A percentile compares a stretch with the other conserved stretches of the same genome.
These are phyloP conservation scores for Calliphora vicina DNA, from an alignment of 1,140 invertebrate species.

Conservation along the genomic window DNA sequence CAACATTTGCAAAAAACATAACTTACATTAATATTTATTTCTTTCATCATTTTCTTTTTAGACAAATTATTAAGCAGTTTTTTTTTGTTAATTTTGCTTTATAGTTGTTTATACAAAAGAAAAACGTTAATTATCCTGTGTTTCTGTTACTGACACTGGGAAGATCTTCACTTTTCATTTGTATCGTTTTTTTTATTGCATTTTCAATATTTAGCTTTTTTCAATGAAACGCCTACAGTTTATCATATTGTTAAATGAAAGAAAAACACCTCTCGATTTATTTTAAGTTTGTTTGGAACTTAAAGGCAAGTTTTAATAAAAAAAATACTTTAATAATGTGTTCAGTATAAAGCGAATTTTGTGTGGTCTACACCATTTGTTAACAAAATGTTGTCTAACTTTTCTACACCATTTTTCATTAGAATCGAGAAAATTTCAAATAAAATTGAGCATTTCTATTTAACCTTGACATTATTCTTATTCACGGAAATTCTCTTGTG, in stretches of 20 bases:
- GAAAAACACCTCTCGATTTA: background rate
- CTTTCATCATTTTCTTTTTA: background rate
- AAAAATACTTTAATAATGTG: too few relatives aligned
- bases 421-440: too few relatives aligned
- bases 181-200: background rate
- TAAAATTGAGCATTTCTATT: too few relatives aligned
- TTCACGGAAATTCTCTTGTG: too few relatives aligned
- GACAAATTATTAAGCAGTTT: background rate
- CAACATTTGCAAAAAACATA: background rate
- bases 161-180: background rate
- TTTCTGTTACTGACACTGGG: background rate
- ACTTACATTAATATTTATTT: background rate
- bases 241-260: background rate
- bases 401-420: too few relatives aligned
- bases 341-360: too few relatives aligned
- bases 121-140: background rate
- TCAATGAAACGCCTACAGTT: background rate
- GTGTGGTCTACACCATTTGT: too few relatives aligned
- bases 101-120: too few relatives aligned
- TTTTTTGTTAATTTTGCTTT: too few relatives aligned
- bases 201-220: background rate
- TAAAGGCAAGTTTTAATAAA: background rate
- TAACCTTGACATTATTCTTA: too few relatives aligned
- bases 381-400: too few relatives aligned
- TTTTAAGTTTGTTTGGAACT: background rate